Conservation (phyloP, 2,888 invertebrate genomes). For the Epinotia ramella region DNA sequence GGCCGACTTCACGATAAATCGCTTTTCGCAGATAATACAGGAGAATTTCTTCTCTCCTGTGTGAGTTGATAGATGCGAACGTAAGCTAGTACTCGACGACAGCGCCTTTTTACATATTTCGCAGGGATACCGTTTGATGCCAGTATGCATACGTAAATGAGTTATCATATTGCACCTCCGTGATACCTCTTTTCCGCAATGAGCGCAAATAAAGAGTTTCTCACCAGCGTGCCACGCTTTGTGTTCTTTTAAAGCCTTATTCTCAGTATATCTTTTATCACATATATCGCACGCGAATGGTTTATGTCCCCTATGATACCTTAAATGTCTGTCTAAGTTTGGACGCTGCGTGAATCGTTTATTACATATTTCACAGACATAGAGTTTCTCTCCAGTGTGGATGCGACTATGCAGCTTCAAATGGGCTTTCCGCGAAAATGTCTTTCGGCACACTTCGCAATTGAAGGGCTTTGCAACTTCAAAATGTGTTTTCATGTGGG, state of each 20-base stretch:
- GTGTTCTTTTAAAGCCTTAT: background rate
- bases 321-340: background rate
- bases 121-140: background rate
- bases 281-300: slow-evolving; percentile 13
- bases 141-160: background rate
- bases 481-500: background rate
- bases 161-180: background rate
- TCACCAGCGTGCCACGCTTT: background rate
- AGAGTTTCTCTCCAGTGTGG: background rate
- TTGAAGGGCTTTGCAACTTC: background rate
- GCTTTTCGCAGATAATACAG: background rate
- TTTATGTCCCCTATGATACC: slow-evolving; percentile 10
- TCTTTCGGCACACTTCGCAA: background rate
- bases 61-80: background rate
- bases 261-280: slow-evolving; percentile 3
- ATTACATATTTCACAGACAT: background rate
- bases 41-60: background rate
- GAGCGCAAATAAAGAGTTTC: slow-evolving; percentile 3
- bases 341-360: background rate
- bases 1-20: background rate
- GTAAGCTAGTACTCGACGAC: background rate
- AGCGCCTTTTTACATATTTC: too few relatives aligned
- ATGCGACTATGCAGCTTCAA: background rate
- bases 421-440: background rate
- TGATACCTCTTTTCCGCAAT: background rate